phyloP scores from a whole-genome alignment of 2,888 invertebrate genomes.

The Caenorhabditis japonica region DNA sequence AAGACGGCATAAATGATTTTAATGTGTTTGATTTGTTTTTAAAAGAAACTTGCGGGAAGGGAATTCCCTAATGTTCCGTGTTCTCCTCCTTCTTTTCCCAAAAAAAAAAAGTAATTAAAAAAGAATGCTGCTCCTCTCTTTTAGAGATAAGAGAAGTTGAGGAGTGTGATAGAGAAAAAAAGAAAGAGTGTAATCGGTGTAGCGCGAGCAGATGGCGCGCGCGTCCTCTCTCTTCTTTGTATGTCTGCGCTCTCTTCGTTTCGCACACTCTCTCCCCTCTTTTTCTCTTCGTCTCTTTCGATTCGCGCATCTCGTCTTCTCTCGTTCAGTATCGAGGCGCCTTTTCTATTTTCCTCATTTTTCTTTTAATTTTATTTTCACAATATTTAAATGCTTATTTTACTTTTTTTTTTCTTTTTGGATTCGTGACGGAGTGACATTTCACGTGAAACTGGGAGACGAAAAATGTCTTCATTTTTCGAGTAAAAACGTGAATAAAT shows the following conservation, averaged over 20 bases:
- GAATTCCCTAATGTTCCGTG: no score
- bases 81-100: no score
- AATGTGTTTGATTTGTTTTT: not conserved
- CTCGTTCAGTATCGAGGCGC: constrained; percentile 4
- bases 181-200: constrained; percentile 30
- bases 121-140: constrained; percentile 3
- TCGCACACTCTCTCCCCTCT: constrained; percentile 15
- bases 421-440: no score
- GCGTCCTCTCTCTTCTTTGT: constrained; percentile 15
- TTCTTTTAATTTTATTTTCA: not conserved
- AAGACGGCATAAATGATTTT: constrained; percentile 10
- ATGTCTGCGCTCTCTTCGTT: constrained; percentile 7
- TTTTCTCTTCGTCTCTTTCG: constrained; percentile 1
- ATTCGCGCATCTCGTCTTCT: not conserved
- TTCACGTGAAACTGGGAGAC: no score
- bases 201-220: no score
- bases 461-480: no score
- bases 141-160: not conserved
- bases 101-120: not conserved
- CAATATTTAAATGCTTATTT: no score
- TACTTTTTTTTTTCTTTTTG: no score
- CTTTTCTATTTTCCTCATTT: constrained; percentile 1
- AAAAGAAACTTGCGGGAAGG: no score
- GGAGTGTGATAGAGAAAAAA: constrained; percentile 5
- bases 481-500: no score